Conservation (phyloP, 2,797 vertebrate genomes). For the Sebastes trivittatus region DNA sequence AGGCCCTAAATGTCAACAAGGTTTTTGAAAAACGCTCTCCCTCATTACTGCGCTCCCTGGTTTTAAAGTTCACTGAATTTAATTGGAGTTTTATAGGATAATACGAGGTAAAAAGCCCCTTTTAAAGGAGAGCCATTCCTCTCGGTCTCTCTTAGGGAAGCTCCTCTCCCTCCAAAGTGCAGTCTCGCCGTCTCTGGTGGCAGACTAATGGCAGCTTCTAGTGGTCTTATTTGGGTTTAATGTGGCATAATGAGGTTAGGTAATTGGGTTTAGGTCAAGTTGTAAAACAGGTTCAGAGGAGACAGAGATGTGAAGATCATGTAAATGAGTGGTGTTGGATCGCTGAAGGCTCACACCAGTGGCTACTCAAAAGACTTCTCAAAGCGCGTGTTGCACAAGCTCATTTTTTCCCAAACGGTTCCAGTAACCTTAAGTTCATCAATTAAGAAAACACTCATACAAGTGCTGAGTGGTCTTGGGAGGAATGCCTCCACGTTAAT, state of each 20-base stretch:
- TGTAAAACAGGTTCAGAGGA: slow-evolving; percentile 83
- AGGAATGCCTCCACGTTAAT: slow-evolving; percentile 58
- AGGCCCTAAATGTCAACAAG: slow-evolving; percentile 54
- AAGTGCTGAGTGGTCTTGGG: slow-evolving; percentile 72
- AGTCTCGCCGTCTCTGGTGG: slow-evolving; percentile 69
- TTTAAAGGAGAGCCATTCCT: slow-evolving; percentile 78
- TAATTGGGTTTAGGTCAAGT: slow-evolving; percentile 86
- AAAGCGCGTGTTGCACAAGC: slow-evolving; percentile 10
- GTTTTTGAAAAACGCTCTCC: slow-evolving; percentile 67
- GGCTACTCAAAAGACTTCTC: slow-evolving; percentile 51
- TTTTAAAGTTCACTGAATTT: slow-evolving; percentile 84
- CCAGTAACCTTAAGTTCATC: slow-evolving; percentile 62
- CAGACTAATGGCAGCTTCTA: slow-evolving; percentile 81
- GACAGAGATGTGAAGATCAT: slow-evolving; percentile 78
- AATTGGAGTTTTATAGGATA: slow-evolving; percentile 85
- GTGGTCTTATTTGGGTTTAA: slow-evolving; percentile 85
- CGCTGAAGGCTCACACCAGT: slow-evolving; percentile 53
- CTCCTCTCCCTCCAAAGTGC: slow-evolving; percentile 76
- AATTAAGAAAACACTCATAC: slow-evolving; percentile 72
- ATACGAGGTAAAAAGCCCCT: slow-evolving; percentile 77
- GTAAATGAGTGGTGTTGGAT: slow-evolving; percentile 77
- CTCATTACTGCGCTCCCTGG: slow-evolving; percentile 72
- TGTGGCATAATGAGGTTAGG: slow-evolving; percentile 85
- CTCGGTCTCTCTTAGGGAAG: slow-evolving; percentile 73
- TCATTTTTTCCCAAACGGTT: slow-evolving; percentile 39